These are phyloP conservation scores for Natrix natrix DNA, from an alignment of 2,797 vertebrate species.

Conservation along the genomic window DNA sequence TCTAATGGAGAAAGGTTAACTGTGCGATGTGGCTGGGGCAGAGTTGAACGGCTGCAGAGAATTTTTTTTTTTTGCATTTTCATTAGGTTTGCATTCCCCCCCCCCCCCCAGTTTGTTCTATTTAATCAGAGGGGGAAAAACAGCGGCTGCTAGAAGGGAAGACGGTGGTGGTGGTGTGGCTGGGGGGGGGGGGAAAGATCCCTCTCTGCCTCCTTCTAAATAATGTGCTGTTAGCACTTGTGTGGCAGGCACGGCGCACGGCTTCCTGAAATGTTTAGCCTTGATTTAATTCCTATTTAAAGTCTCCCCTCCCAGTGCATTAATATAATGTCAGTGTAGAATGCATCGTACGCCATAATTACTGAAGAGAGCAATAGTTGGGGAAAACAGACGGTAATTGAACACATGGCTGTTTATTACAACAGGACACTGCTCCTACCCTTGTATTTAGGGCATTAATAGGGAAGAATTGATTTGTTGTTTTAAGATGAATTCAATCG, in stretches of 20 bases:
- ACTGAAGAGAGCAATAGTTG: slow-evolving; percentile 63
- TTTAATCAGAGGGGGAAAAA: slow-evolving; percentile 48
- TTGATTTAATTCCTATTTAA: slow-evolving; percentile 66
- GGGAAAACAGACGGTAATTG: slow-evolving; percentile 61
- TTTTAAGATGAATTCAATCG: slow-evolving; percentile 71
- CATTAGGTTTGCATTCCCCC: slow-evolving; percentile 22
- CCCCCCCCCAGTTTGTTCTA: slow-evolving; percentile 2
- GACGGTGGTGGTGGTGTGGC: neutral
- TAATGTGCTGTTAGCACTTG: slow-evolving; percentile 45
- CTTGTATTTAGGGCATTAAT: slow-evolving; percentile 67
- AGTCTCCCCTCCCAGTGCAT: slow-evolving; percentile 64
- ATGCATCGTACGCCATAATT: slow-evolving; percentile 62
- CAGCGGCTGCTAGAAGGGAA: slow-evolving; percentile 24
- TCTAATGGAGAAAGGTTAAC: slow-evolving; percentile 31
- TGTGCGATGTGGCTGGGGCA: neutral
- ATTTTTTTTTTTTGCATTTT: neutral
- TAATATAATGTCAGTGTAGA: slow-evolving; percentile 67
- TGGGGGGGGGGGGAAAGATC: accelerated
- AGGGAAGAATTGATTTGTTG: slow-evolving; percentile 69
- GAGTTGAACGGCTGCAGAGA: neutral
- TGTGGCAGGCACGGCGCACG: neutral
- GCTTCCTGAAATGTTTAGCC: slow-evolving; percentile 61
- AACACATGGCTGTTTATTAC: slow-evolving; percentile 65
- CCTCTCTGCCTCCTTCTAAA: slow-evolving; percentile 38
- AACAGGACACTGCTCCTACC: slow-evolving; percentile 62